phyloP scores from a whole-genome alignment of 2,888 invertebrate species.

The Brenthis ino region DNA sequence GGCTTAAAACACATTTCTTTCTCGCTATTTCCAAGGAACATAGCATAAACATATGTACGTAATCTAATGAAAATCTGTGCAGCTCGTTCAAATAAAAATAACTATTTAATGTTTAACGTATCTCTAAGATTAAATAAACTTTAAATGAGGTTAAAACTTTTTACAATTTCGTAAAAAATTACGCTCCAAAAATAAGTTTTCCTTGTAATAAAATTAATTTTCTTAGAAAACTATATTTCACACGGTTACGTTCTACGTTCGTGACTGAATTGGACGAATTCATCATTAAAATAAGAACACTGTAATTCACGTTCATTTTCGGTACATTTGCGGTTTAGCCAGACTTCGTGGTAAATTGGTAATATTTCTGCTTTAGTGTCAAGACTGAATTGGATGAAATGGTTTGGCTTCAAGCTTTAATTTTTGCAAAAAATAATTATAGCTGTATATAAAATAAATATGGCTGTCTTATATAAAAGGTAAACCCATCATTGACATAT shows the following conservation, averaged over 20 bases:
- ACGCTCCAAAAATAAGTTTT: background rate
- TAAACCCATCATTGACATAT: no score
- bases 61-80: no score
- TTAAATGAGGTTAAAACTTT: background rate
- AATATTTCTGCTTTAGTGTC: background rate
- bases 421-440: no score
- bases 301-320: constrained; percentile 44
- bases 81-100: no score
- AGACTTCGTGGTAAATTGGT: constrained; percentile 55
- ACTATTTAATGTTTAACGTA: no score
- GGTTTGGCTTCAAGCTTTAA: no score
- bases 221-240: constrained; percentile 10
- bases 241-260: constrained; percentile 43
- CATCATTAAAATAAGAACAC: constrained; percentile 49
- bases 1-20: no score
- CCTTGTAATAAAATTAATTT: background rate
- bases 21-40: no score
- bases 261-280: constrained; percentile 51
- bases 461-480: no score
- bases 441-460: no score
- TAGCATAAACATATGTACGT: no score
- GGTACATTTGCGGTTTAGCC: constrained; percentile 34
- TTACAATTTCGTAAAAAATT: background rate
- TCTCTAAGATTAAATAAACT: no score
- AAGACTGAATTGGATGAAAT: background rate